Percentiles rank a stretch among this genome's conserved stretches.
phyloP scores from a whole-genome alignment of 1,140 invertebrate genomes.

The Papilio helenus region DNA sequence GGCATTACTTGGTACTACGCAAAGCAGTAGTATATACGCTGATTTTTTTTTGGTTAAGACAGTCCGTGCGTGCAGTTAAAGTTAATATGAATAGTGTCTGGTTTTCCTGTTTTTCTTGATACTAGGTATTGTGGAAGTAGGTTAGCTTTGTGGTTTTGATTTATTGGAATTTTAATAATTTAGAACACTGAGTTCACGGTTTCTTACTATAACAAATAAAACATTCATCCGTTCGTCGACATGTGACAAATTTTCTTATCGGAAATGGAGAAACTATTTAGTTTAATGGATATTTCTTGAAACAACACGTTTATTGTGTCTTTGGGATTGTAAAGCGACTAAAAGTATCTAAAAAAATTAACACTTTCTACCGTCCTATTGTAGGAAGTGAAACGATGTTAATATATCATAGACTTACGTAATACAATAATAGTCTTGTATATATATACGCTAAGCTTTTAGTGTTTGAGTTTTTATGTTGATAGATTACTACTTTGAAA shows the following conservation, averaged over 20 bases:
- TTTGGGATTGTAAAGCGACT: not conserved
- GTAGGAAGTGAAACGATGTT: not conserved
- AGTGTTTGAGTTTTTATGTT: too few relatives aligned
- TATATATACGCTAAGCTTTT: too few relatives aligned
- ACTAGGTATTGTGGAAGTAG: not conserved
- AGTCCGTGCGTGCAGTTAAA: not conserved
- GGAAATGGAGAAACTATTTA: not conserved
- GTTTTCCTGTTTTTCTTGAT: constrained; percentile 13
- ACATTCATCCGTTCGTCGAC: not conserved
- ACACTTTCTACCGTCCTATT: not conserved
- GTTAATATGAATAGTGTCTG: not conserved
- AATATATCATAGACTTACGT: not conserved
- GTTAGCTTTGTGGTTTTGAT: constrained; percentile 17
- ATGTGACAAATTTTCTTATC: constrained; percentile 28
- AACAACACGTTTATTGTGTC: not conserved
- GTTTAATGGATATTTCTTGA: constrained; percentile 27
- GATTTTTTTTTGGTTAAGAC: too few relatives aligned
- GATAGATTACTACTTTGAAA: too few relatives aligned
- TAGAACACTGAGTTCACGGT: constrained; percentile 15
- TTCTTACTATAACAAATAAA: constrained; percentile 1
- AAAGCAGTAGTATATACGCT: too few relatives aligned
- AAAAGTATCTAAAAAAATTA: too few relatives aligned
- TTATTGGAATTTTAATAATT: constrained; percentile 32
- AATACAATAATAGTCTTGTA: not conserved
- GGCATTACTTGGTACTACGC: not conserved